Conservation (phyloP, 2,797 vertebrate genomes). For the Scolopax bukidnonensis region DNA sequence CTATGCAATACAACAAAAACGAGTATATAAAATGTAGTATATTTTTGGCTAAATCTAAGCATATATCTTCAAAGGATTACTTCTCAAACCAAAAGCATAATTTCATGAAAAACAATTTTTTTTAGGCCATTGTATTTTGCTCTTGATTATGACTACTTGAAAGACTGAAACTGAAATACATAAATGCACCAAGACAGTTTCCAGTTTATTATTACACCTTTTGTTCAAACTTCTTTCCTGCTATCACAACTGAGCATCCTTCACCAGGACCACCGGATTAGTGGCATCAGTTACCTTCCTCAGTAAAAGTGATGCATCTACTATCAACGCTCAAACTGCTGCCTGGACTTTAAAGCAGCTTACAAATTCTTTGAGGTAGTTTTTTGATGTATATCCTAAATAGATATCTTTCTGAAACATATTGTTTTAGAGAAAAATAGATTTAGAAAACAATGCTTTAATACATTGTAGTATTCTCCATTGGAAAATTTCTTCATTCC, state of each 20-base stretch:
- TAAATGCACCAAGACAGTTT: neutral
- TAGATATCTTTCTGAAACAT: neutral
- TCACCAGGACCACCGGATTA: neutral
- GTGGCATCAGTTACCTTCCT: neutral
- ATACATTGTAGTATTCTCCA: neutral
- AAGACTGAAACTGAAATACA: neutral
- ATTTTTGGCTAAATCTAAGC: neutral
- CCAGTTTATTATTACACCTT: neutral
- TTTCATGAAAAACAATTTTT: neutral
- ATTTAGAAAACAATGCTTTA: neutral
- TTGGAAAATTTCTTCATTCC: neutral
- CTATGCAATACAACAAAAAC: neutral
- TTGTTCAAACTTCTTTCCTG: neutral
- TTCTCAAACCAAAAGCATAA: neutral
- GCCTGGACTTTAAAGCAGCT: neutral
- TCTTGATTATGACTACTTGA: neutral
- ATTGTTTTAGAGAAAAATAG: neutral
- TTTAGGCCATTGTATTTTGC: neutral
- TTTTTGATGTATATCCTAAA: neutral
- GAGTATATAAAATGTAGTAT: neutral
- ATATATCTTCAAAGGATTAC: neutral
- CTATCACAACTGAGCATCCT: neutral
- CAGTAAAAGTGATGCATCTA: neutral
- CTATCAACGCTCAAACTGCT: neutral
- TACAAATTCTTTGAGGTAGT: neutral